A percentile compares a stretch with the other conserved stretches of the same genome.
phyloP scores from a whole-genome alignment of 2,797 vertebrate genomes.

The Sciurus vulgaris region DNA sequence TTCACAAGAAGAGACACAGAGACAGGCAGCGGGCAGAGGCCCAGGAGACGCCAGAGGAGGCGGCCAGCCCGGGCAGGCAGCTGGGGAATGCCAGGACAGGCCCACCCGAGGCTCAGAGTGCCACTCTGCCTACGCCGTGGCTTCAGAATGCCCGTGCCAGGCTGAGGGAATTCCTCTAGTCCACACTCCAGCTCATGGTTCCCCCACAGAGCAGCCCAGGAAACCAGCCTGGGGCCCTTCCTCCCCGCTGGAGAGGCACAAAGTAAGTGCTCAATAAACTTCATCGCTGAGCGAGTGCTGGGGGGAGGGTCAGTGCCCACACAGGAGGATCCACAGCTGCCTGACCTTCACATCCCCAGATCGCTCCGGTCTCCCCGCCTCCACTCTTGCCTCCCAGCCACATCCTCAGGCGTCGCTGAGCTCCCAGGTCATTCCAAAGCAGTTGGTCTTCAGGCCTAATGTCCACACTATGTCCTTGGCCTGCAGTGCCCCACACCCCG shows the following conservation, averaged over 20 bases:
- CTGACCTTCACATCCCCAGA: not conserved
- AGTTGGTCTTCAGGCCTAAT: not conserved
- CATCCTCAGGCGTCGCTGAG: not conserved
- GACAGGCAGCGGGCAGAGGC: not conserved
- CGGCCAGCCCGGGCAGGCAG: fast-evolving
- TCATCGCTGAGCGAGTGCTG: not conserved
- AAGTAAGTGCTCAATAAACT: not conserved
- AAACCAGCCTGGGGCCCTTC: fast-evolving
- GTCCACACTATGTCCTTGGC: conserved; percentile 16
- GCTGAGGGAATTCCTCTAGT: not conserved
- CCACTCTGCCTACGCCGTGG: not conserved
- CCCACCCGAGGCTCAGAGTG: not conserved
- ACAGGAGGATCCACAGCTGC: not conserved
- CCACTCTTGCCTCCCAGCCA: not conserved
- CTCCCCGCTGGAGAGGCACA: not conserved
- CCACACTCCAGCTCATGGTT: not conserved
- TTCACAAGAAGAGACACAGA: not conserved
- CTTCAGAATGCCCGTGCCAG: not conserved
- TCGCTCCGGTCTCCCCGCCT: not conserved
- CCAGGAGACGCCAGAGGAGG: not conserved
- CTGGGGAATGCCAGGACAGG: fast-evolving
- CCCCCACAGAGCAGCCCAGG: not conserved
- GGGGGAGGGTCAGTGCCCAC: not conserved
- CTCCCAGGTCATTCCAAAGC: not conserved
- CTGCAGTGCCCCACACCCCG: not conserved